These are phyloP conservation scores for Morone chrysops DNA, from an alignment of 2,113 vertebrate genomes.

Conservation along the genomic window DNA sequence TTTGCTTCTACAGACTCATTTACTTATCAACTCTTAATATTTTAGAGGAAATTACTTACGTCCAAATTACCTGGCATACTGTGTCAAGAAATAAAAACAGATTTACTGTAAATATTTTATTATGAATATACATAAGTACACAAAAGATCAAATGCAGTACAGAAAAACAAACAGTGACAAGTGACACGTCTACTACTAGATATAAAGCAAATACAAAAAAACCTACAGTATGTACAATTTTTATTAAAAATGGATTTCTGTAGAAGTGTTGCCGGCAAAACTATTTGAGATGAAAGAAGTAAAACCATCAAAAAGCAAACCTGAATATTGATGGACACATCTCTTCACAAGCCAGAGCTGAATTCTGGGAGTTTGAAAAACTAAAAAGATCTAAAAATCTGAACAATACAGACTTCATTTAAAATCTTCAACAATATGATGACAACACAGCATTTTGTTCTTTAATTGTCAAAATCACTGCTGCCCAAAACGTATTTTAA, in stretches of 20 bases:
- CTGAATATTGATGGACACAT: conserved; percentile 20
- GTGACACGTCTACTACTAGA: conserved; percentile 46
- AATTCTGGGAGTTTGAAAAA: conserved; percentile 41
- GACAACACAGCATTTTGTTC: conserved; percentile 44
- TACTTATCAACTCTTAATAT: neutral
- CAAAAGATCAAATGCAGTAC: conserved; percentile 63
- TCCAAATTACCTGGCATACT: neutral
- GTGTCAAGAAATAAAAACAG: conserved; percentile 15
- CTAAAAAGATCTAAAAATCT: conserved; percentile 46
- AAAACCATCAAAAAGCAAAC: conserved; percentile 37
- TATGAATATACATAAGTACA: conserved; percentile 76
- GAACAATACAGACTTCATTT: conserved; percentile 48
- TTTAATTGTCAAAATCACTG: conserved; percentile 48
- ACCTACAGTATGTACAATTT: conserved; percentile 76
- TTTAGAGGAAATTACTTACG: neutral
- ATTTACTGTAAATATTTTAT: conserved; percentile 80
- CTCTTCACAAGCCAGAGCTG: conserved; percentile 37
- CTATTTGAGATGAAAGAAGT: conserved; percentile 46
- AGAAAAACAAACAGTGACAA: conserved; percentile 46
- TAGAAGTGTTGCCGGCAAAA: conserved; percentile 50
- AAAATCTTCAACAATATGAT: conserved; percentile 57
- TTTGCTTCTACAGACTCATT: neutral
- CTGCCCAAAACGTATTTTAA: conserved; percentile 44
- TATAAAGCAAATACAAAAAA: conserved; percentile 61
- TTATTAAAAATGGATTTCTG: conserved; percentile 63